Evolutionary conservation across 2,888 invertebrate species (phyloP), one percentile per base, ranked within the genome.

Genomic region (Teleogryllus oceanicus): DNA sequence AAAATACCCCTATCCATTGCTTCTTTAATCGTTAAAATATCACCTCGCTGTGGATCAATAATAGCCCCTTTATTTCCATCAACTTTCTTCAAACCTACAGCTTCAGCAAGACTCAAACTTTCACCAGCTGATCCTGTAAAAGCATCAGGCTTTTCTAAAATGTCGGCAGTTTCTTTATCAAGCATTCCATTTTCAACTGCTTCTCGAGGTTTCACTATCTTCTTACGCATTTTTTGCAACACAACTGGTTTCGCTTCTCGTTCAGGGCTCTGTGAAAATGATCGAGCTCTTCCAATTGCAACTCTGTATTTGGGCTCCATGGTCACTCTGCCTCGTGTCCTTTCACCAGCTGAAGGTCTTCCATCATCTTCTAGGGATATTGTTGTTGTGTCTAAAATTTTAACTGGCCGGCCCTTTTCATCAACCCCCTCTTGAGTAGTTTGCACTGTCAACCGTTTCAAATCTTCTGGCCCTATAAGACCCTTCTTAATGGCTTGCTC

Each of bases 1-100:
- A 96, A 87, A 82, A 97, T 91, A 80, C 96, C 96, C 82, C 94
- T 90, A 78, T 92, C 90, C 50, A 98, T 90, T 0, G 98, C 98
- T 87, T 96, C 93, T 81, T 92, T 91, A 80, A 99, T 93, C 13
- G 92, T 93, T 16, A 98, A 85, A 13, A 92, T 87, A 83, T 96
- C 93, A 78, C 96, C 94, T 81, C 93, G 91, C 85, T 94, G 92
- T 2, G 94, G 94, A 88, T 99, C 97, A 10, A 92, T 88, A 81
- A 98, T 93, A 83, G 91, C 90, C 49, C 97, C 97, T 77, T 89
- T 89, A 78, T 91, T 90, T 77, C 94, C 93, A 86, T 94, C 91
- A 78, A 97, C 88, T 82, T 92, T 89, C 3, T 93, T 92, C 10
- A 88, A 86, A 82, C 91, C 90, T 24, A 97, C 88, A 3, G 96